These are phyloP conservation scores for Coreius guichenoti DNA, from an alignment of 2,797 vertebrate genomes.

Conservation along the genomic window DNA sequence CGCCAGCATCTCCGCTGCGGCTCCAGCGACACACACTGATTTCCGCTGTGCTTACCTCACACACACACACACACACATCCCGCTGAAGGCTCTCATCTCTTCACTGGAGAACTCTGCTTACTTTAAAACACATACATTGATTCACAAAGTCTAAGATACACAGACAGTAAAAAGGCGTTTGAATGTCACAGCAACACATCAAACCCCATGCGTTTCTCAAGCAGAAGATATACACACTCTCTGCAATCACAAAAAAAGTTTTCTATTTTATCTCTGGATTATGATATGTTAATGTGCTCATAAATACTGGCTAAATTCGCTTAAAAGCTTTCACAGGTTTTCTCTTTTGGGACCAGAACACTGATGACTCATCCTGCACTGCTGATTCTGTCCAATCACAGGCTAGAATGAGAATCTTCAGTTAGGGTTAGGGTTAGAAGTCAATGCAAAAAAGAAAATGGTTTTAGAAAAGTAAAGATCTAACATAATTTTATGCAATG, in stretches of 20 bases:
- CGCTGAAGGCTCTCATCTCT: no score
- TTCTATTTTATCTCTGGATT: no score
- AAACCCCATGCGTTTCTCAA: not conserved
- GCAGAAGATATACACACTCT: not conserved
- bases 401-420: not conserved
- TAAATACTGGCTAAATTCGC: not conserved
- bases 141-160: not conserved
- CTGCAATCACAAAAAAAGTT: not conserved
- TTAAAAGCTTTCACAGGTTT: not conserved
- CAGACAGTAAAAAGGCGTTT: not conserved
- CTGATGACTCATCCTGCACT: not conserved
- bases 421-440: no score
- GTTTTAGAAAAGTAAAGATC: no score
- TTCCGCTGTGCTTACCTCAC: not conserved
- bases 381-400: not conserved
- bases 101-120: not conserved
- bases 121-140: not conserved
- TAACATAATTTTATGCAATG: no score
- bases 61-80: not conserved
- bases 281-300: not conserved
- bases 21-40: constrained; percentile 5
- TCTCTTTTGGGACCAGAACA: not conserved
- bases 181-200: not conserved
- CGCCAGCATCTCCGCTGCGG: constrained; percentile 7
- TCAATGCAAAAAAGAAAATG: no score